These are phyloP conservation scores for Caenorhabditis virilis DNA, from an alignment of 2,888 invertebrate species.

Conservation along the genomic window DNA sequence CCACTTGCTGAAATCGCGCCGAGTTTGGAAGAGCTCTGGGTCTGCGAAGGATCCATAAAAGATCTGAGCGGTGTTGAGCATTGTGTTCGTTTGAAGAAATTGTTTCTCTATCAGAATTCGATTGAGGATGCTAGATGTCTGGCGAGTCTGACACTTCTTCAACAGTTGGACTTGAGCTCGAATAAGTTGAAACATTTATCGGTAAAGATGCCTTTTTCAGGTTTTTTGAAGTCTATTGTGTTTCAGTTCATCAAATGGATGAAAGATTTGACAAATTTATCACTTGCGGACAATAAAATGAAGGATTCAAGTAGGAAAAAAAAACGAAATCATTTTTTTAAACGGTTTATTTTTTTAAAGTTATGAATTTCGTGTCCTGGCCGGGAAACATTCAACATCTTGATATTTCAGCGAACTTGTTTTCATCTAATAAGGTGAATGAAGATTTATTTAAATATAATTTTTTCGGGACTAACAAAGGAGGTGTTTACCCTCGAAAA, in stretches of 20 bases:
- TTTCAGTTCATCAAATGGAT: conserved; percentile 48
- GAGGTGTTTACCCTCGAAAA: too few species aligned
- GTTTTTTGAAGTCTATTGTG: neutral
- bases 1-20: conserved; percentile 56
- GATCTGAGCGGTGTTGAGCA: conserved; percentile 56
- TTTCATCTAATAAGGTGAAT: conserved; percentile 45
- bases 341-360: conserved; percentile 4
- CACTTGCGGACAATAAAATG: conserved; percentile 48
- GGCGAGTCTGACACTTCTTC: conserved; percentile 33
- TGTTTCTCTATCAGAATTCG: conserved; percentile 59
- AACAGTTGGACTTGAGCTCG: conserved; percentile 39
- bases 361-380: conserved; percentile 41
- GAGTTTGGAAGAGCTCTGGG: conserved; percentile 61
- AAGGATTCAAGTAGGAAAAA: conserved; percentile 36
- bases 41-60: conserved; percentile 59
- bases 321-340: neutral
- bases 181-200: conserved; percentile 25
- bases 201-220: neutral
- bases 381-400: conserved; percentile 54
- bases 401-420: conserved; percentile 47
- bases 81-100: conserved; percentile 49
- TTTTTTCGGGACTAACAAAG: too few species aligned
- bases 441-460: too few species aligned
- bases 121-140: conserved; percentile 50
- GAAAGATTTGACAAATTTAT: conserved; percentile 43